Evolutionary conservation across 2,113 vertebrate genomes (phyloP).

Genomic region (Patagioenas fasciata): DNA sequence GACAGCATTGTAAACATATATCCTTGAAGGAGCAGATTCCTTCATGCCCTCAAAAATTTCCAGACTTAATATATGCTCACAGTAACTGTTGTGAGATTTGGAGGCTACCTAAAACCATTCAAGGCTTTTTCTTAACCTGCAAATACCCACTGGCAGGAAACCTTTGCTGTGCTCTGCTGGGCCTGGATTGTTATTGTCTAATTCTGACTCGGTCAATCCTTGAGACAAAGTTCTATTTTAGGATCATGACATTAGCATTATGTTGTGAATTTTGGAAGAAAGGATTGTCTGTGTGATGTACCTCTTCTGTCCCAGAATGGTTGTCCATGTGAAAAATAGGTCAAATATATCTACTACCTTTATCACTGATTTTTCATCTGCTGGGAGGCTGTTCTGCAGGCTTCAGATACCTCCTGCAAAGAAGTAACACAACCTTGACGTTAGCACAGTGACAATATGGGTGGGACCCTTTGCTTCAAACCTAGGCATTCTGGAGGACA

Average conservation of each 20-base stretch:
- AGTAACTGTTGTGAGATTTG: neutral
- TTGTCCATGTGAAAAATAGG: neutral
- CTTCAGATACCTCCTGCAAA: neutral
- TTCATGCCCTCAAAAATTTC: neutral
- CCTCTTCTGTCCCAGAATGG: neutral
- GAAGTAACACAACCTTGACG: accelerated
- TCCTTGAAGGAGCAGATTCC: neutral
- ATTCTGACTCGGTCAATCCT: neutral
- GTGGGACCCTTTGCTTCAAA: neutral
- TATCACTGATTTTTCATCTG: neutral
- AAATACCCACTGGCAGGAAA: neutral
- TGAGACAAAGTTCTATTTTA: neutral
- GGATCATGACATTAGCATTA: neutral
- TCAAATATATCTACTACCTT: neutral
- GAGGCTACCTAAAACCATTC: neutral
- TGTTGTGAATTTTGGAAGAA: neutral
- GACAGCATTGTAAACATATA: neutral
- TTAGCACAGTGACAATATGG: neutral
- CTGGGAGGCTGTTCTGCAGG: neutral
- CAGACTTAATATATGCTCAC: neutral
- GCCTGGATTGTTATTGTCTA: neutral
- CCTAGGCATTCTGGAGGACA: neutral
- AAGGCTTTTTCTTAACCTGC: neutral
- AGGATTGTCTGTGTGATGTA: neutral
- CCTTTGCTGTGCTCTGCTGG: neutral